phyloP scores from a whole-genome alignment of 2,888 invertebrate species.

The Trissonchulus latispiculum region DNA sequence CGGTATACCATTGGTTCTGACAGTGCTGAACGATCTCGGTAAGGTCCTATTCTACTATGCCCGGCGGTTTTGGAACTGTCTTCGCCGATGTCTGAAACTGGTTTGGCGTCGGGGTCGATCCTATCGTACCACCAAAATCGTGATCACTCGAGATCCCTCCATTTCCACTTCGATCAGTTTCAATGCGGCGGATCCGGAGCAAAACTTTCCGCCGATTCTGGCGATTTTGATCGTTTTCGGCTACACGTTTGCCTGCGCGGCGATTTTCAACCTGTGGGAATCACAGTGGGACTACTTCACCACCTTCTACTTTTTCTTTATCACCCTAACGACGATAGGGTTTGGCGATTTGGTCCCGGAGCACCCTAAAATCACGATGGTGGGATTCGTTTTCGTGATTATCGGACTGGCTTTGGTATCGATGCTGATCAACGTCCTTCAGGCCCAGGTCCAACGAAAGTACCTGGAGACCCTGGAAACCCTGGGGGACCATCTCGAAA shows the following conservation, averaged over 20 bases:
- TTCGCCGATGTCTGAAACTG: slow-evolving; percentile 20
- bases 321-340: slow-evolving; percentile 38
- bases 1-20: slow-evolving; percentile 87
- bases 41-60: slow-evolving; percentile 58
- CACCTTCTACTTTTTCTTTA: slow-evolving; percentile 38
- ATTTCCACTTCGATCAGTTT: not conserved
- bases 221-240: slow-evolving; percentile 29
- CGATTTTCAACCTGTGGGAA: slow-evolving; percentile 36
- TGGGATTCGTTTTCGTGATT: slow-evolving; percentile 34
- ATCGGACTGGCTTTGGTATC: slow-evolving; percentile 37
- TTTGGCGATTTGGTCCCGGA: slow-evolving; percentile 38
- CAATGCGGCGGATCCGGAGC: not conserved
- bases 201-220: slow-evolving; percentile 24
- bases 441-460: not conserved
- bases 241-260: slow-evolving; percentile 35
- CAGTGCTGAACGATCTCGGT: slow-evolving; percentile 84
- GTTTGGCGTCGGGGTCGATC: not conserved
- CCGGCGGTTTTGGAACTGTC: slow-evolving; percentile 27
- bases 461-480: not conserved
- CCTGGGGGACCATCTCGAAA: not conserved
- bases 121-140: not conserved
- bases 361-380: slow-evolving; percentile 29
- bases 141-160: not conserved
- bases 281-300: slow-evolving; percentile 35
- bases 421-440: slow-evolving; percentile 36